A percentile compares a stretch with the other conserved stretches of the same genome.
Conservation (phyloP, 2,888 invertebrate species). For the Orthonevra nobilis region DNA sequence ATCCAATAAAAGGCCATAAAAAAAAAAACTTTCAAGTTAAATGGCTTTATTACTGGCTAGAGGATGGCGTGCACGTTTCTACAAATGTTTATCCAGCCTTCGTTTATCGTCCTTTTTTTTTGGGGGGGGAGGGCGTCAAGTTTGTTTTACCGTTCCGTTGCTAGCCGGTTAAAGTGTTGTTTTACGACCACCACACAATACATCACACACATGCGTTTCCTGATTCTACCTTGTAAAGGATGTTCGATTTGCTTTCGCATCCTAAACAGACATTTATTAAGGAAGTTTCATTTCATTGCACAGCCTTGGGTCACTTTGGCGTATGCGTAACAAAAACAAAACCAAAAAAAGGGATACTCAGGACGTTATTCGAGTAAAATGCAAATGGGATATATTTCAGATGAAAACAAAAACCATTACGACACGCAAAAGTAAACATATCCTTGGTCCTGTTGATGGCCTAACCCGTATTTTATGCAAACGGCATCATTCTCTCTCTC, state of each 20-base stretch:
- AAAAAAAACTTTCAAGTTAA: conserved; percentile 65
- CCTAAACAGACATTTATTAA: conserved; percentile 58
- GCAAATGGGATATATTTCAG: conserved; percentile 62
- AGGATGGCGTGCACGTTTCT: conserved; percentile 64
- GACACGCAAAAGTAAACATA: conserved; percentile 26
- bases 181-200: conserved; percentile 39
- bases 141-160: background rate
- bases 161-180: conserved; percentile 39
- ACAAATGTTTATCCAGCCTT: conserved; percentile 61
- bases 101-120: conserved; percentile 34
- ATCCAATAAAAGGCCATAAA: conserved; percentile 68
- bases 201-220: conserved; percentile 48
- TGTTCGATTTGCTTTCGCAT: conserved; percentile 16
- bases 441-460: conserved; percentile 39
- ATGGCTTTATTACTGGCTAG: conserved; percentile 67
- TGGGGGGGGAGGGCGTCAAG: background rate
- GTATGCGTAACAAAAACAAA: conserved; percentile 46
- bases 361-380: conserved; percentile 54
- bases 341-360: conserved; percentile 16
- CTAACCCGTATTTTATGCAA: conserved; percentile 37
- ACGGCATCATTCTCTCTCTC: background rate
- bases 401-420: conserved; percentile 44
- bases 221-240: conserved; percentile 28
- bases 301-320: conserved; percentile 43
- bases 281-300: conserved; percentile 29